phyloP scores from a whole-genome alignment of 1,140 invertebrate species.

The Drosophila takahashii region DNA sequence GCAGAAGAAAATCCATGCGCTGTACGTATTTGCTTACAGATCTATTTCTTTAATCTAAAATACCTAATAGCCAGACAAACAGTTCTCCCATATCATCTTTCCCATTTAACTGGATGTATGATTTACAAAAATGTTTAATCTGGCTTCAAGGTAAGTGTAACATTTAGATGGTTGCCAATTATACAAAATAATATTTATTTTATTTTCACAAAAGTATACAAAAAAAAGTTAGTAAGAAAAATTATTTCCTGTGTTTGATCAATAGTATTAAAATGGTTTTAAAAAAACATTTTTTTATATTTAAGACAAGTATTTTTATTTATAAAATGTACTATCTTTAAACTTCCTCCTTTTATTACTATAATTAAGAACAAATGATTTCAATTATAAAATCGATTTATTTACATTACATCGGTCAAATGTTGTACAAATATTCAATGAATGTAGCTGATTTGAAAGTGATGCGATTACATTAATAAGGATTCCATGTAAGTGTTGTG shows the following conservation, averaged over 20 bases:
- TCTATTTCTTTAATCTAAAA: background rate
- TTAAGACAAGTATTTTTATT: constrained; percentile 2
- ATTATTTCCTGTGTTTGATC: too few relatives aligned
- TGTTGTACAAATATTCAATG: constrained; percentile 36
- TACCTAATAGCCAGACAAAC: background rate
- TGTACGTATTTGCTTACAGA: background rate
- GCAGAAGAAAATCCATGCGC: background rate
- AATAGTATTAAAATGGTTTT: background rate
- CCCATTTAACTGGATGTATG: background rate
- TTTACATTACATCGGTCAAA: constrained; percentile 39
- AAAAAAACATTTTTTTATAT: background rate
- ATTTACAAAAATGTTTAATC: background rate
- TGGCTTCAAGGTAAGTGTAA: background rate
- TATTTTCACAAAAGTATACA: background rate
- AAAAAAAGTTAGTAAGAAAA: background rate
- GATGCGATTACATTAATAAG: constrained; percentile 8
- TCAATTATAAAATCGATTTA: constrained; percentile 11
- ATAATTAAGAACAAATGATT: background rate
- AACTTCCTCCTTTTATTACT: background rate
- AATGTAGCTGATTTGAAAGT: constrained; percentile 7
- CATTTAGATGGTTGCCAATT: background rate
- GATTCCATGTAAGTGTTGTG: constrained; percentile 13
- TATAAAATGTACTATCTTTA: background rate
- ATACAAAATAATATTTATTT: background rate
- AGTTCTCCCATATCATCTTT: background rate